phyloP scores from a whole-genome alignment of 2,888 invertebrate genomes.

The Gisinianus flammeolus region DNA sequence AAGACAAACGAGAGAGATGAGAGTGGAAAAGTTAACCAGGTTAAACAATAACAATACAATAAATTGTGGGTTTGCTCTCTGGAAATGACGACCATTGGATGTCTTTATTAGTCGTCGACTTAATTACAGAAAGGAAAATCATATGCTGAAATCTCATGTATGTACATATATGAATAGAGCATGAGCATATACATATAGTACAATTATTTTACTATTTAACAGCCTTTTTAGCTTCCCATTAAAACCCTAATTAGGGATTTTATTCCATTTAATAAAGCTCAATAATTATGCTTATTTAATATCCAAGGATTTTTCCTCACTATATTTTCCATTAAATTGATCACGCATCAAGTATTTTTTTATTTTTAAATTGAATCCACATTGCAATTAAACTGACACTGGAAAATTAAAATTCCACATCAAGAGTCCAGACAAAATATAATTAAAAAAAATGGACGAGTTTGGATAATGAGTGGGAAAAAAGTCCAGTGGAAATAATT shows the following conservation, averaged over 20 bases:
- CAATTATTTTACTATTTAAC: conserved; percentile 27
- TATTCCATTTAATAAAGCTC: conserved; percentile 21
- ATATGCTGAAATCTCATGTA: too few species aligned
- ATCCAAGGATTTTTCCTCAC: conserved; percentile 33
- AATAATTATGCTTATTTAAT: conserved; percentile 30
- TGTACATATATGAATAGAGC: too few species aligned
- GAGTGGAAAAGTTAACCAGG: too few species aligned
- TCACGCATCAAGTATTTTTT: too few species aligned
- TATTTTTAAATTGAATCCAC: not conserved
- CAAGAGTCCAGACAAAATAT: not conserved
- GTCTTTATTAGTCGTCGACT: too few species aligned
- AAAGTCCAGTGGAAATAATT: conserved; percentile 15
- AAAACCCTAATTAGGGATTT: conserved; percentile 31
- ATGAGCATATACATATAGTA: too few species aligned
- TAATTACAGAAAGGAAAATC: too few species aligned
- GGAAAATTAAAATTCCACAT: not conserved
- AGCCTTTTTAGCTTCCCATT: conserved; percentile 9
- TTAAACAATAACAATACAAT: too few species aligned
- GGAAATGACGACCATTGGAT: too few species aligned
- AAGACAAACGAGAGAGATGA: too few species aligned
- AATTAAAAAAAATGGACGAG: conserved; percentile 6
- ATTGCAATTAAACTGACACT: not conserved
- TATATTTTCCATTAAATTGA: not conserved
- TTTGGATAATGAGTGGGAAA: conserved; percentile 19
- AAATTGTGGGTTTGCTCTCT: too few species aligned